phyloP scores from a whole-genome alignment of 2,888 invertebrate genomes.

The Miltochrista miniata region DNA sequence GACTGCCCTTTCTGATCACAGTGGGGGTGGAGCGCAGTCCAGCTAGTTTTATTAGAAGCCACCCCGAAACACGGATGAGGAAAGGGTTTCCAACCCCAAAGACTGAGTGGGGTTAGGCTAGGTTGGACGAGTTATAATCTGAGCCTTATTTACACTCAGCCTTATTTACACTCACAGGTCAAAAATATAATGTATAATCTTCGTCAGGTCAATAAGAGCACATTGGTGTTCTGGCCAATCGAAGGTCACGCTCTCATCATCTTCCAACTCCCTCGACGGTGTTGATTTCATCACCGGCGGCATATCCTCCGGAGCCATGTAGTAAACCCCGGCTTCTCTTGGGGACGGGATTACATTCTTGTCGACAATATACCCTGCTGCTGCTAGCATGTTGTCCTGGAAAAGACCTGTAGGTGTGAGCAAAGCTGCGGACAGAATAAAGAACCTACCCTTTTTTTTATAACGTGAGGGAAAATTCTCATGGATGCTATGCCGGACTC shows the following conservation, averaged over 20 bases:
- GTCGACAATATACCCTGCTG: constrained; percentile 53
- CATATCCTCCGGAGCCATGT: constrained; percentile 46
- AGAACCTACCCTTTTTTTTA: too few relatives aligned
- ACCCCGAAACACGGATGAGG: too few relatives aligned
- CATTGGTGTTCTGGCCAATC: constrained; percentile 55
- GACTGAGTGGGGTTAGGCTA: too few relatives aligned
- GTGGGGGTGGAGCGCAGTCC: too few relatives aligned
- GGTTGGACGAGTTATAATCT: too few relatives aligned
- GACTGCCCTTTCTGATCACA: too few relatives aligned
- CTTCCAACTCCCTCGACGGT: rapidly evolving
- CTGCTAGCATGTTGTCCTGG: constrained; percentile 73
- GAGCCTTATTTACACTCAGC: too few relatives aligned
- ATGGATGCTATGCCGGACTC: too few relatives aligned
- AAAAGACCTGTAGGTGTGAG: background rate
- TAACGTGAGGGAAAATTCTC: too few relatives aligned
- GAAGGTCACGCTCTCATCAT: constrained; percentile 38
- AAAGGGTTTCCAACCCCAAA: too few relatives aligned
- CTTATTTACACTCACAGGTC: constrained; percentile 62
- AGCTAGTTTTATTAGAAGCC: too few relatives aligned
- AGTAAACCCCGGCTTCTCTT: constrained; percentile 52
- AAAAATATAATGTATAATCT: constrained; percentile 75
- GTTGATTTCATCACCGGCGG: background rate
- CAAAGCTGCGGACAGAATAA: too few relatives aligned
- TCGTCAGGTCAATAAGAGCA: constrained; percentile 56
- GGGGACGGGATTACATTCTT: constrained; percentile 54